phyloP scores from a whole-genome alignment of 2,113 vertebrate genomes.

The Tringa solitaria region DNA sequence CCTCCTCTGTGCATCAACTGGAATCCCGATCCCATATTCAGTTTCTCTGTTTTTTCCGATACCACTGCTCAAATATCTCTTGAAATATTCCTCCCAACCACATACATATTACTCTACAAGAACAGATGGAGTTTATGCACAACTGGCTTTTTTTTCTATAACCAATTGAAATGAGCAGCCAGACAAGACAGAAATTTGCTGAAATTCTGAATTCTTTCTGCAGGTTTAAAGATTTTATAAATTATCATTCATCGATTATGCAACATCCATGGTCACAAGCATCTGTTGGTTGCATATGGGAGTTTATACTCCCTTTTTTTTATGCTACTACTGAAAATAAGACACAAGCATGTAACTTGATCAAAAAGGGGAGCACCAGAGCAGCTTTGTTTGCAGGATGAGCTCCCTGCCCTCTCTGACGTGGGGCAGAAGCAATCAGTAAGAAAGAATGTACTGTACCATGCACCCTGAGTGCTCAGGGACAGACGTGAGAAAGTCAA shows the following conservation, averaged over 20 bases:
- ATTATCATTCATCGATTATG: conserved; percentile 57
- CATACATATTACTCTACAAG: neutral
- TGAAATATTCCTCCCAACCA: neutral
- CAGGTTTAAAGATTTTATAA: conserved; percentile 70
- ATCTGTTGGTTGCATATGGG: conserved; percentile 69
- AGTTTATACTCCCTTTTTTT: conserved; percentile 3
- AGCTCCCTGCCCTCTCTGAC: neutral
- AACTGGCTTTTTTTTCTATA: conserved; percentile 14
- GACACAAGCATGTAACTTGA: neutral
- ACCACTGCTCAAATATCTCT: neutral
- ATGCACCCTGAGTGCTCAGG: neutral
- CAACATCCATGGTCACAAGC: conserved; percentile 49
- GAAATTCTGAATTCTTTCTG: conserved; percentile 70
- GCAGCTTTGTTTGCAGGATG: neutral
- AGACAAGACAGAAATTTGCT: conserved; percentile 62
- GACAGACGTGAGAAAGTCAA: neutral
- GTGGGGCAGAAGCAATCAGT: neutral
- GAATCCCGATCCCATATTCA: neutral
- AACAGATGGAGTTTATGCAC: conserved; percentile 73
- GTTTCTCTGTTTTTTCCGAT: neutral
- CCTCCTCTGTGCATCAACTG: neutral
- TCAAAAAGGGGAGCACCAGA: neutral
- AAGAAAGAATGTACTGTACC: neutral
- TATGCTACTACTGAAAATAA: conserved; percentile 7
- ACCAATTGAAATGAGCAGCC: conserved; percentile 51